Conservation (phyloP, 2,888 invertebrate genomes). For the Trachelus tabidus region DNA sequence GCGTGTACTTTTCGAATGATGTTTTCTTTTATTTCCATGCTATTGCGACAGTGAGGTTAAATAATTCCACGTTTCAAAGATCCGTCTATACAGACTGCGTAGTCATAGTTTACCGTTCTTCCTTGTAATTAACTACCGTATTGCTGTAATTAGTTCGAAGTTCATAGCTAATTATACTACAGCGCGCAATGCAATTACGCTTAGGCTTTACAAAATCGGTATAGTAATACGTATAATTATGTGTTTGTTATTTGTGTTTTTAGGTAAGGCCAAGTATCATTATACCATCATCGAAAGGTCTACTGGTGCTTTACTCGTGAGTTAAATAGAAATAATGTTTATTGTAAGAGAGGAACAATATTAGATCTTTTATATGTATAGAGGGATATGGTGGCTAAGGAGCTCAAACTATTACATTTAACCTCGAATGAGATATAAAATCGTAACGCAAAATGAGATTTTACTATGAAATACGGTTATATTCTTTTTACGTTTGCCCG, state of each 20-base stretch:
- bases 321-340: background rate
- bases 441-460: constrained; percentile 47
- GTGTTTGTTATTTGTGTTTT: background rate
- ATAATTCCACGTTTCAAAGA: background rate
- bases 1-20: background rate
- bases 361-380: background rate
- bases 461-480: constrained; percentile 44
- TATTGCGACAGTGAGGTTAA: background rate
- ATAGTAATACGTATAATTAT: background rate
- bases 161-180: constrained; percentile 38
- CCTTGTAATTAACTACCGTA: constrained; percentile 43
- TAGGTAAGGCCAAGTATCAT: background rate
- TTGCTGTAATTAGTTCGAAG: constrained; percentile 39
- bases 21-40: background rate
- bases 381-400: background rate
- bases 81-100: background rate
- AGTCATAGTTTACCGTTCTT: constrained; percentile 17
- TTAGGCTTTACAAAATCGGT: background rate
- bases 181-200: background rate
- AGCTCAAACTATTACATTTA: background rate
- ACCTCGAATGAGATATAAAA: background rate
- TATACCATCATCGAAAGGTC: background rate
- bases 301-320: background rate
- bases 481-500: constrained; percentile 27
- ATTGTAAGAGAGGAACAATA: background rate